Base-by-base conservation (phyloP, 2,797 vertebrate species). In the Hippocampus kuda region DNA sequence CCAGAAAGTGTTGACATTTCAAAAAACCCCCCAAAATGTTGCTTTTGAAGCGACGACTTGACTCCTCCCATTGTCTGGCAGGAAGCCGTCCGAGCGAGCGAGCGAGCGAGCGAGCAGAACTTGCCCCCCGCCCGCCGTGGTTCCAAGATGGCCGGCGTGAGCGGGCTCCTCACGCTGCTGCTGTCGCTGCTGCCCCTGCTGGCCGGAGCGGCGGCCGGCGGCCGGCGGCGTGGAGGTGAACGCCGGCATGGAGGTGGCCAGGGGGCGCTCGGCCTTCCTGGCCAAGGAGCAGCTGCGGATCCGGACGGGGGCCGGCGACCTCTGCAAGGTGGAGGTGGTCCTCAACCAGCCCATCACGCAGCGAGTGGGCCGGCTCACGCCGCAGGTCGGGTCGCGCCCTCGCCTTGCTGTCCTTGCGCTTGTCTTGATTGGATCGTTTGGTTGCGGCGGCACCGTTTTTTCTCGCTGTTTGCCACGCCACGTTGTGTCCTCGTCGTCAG, bases 291-390 rank as follows among this genome's bases (percentile, higher is more conserved):
- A 91, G 49, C 84, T 90, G 69, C 15, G 1, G 71, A 86, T 94
- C 12, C 2, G 41, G 66, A 71, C 79, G 72, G 84, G 84, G 2
- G 66, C 71, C 18, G 61, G 70, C 0, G 76, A 77, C 0, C 41
- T 89, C 74, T 91, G 90, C 70, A 93, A 93, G 81, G 90, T 93
- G 74, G 87, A 93, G 81, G 88, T 85, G 34, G 81, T 91, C 76
- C 84, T 87, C 74, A 92, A 90, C 54, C 89, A 93, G 38, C 88
- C 79, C 0, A 46, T 87, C 66, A 88, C 84, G 12, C 88, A 91
- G 79, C 81, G 90, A 69, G 88, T 85, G 49, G 91, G 92, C 0
- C 89, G 79, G 68, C 74, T 93, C 61, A 87, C 72, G 26, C 92
- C 91, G 67, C 88, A 91, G 90, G 92, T 93, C 80, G 80, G 86